These are phyloP conservation scores for Ryuthela nishihirai DNA, from an alignment of 2,888 invertebrate genomes.

Conservation along the genomic window DNA sequence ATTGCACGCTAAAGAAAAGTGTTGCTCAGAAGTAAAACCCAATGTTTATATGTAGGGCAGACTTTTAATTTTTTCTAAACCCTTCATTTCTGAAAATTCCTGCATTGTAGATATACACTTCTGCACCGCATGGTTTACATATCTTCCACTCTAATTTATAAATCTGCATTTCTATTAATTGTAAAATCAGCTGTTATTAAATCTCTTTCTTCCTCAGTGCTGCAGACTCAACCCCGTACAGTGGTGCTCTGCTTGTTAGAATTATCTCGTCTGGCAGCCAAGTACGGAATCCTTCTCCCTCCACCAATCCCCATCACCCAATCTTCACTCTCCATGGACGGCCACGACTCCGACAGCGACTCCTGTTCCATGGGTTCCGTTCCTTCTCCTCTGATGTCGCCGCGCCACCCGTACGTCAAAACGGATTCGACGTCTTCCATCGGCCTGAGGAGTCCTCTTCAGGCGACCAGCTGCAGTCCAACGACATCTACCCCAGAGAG, in stretches of 20 bases:
- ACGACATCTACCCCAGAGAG: conserved; percentile 11
- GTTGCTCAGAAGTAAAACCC: no score
- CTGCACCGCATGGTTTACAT: no score
- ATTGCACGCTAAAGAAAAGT: no score
- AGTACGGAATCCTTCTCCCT: conserved; percentile 64
- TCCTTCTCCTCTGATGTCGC: conserved; percentile 8
- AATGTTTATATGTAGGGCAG: no score
- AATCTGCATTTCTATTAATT: no score
- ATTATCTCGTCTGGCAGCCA: conserved; percentile 69
- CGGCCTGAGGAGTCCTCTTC: conserved; percentile 17
- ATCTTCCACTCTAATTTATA: no score
- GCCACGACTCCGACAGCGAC: conserved; percentile 10
- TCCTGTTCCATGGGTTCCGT: background rate
- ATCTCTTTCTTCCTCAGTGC: conserved; percentile 56
- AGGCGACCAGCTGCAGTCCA: conserved; percentile 20
- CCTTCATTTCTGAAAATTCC: no score
- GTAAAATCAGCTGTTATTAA: background rate
- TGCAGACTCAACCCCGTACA: conserved; percentile 76
- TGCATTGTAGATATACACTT: no score
- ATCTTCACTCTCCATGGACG: conserved; percentile 10
- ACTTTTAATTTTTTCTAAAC: no score
- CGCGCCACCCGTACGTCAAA: no score
- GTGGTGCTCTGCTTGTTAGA: conserved; percentile 80
- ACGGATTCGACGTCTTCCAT: conserved; percentile 32
- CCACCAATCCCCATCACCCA: conserved; percentile 57